phyloP scores from a whole-genome alignment of 1,140 invertebrate genomes.

The Phortica variegata region DNA sequence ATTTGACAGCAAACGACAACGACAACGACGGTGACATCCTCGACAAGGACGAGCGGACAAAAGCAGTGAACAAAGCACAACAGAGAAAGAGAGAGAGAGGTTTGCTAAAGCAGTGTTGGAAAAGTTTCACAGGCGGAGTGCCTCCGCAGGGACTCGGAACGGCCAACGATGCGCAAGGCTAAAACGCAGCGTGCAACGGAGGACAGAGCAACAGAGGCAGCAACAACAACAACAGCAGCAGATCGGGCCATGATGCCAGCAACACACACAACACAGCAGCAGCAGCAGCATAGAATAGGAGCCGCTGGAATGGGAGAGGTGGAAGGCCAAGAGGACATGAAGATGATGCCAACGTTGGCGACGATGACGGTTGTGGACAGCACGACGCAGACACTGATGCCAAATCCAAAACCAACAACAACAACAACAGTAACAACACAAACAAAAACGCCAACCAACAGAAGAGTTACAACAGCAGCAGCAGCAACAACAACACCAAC shows the following conservation, averaged over 20 bases:
- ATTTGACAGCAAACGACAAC: too few species aligned
- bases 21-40: too few species aligned
- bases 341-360: background rate
- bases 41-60: too few species aligned
- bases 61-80: too few species aligned
- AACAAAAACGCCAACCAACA: conserved; percentile 15
- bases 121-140: too few species aligned
- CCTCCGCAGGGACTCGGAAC: too few species aligned
- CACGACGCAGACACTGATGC: conserved; percentile 34
- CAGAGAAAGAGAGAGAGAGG: too few species aligned
- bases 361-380: conserved; percentile 26
- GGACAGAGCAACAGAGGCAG: too few species aligned
- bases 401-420: conserved; percentile 7
- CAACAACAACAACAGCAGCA: conserved; percentile 8
- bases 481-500: conserved; percentile 10
- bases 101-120: too few species aligned
- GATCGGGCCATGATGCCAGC: background rate
- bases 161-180: too few species aligned
- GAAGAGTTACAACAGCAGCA: conserved; percentile 8
- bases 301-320: background rate
- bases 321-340: background rate
- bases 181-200: background rate
- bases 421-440: conserved; percentile 8
- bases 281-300: conserved; percentile 7
- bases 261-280: background rate